Evolutionary conservation across 2,797 vertebrate species (phyloP).

Genomic region (Typhlichthys eigenmanni): DNA sequence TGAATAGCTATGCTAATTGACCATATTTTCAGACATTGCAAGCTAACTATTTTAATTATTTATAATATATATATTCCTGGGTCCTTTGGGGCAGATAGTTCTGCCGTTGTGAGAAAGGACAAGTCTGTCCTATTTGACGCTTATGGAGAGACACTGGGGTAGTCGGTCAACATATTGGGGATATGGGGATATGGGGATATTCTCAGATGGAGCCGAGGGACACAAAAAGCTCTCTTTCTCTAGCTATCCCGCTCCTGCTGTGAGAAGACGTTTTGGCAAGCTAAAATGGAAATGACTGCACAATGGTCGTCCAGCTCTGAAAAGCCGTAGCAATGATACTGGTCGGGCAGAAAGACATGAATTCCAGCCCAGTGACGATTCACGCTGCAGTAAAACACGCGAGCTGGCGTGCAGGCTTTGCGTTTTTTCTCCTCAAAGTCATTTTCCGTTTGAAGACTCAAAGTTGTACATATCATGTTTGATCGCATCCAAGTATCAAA

Average conservation of each 20-base stretch:
- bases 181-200: slow-evolving; percentile 40
- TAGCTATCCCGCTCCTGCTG: slow-evolving; percentile 60
- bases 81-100: slow-evolving; percentile 6
- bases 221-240: slow-evolving; percentile 58
- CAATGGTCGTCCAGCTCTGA: slow-evolving; percentile 68
- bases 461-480: slow-evolving; percentile 80
- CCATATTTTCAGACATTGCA: too few species aligned
- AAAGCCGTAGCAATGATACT: slow-evolving; percentile 56
- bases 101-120: slow-evolving; percentile 21
- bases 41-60: too few species aligned
- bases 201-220: slow-evolving; percentile 54
- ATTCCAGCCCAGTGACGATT: slow-evolving; percentile 32
- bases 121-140: slow-evolving; percentile 34
- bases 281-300: slow-evolving; percentile 67
- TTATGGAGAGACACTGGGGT: slow-evolving; percentile 26
- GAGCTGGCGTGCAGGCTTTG: slow-evolving; percentile 41
- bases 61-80: neutral
- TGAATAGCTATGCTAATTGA: too few species aligned
- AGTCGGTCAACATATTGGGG: slow-evolving; percentile 35
- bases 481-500: slow-evolving; percentile 80
- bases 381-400: slow-evolving; percentile 44
- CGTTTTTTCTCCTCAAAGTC: slow-evolving; percentile 55
- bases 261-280: slow-evolving; percentile 75
- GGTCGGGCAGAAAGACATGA: slow-evolving; percentile 32
- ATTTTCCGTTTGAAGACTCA: slow-evolving; percentile 73